These are phyloP conservation scores for Junonia oenone DNA, from an alignment of 2,888 invertebrate genomes.

Conservation along the genomic window DNA sequence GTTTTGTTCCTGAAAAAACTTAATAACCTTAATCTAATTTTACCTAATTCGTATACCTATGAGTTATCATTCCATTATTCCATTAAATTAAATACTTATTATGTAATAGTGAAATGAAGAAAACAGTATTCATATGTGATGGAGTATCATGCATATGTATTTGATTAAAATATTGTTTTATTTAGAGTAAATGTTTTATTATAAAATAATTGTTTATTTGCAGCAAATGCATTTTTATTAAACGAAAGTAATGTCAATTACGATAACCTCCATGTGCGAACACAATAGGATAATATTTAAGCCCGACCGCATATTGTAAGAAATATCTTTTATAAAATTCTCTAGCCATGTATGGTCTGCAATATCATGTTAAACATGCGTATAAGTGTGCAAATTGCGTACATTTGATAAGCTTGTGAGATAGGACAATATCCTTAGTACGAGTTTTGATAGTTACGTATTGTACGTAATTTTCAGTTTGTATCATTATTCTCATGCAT, in stretches of 20 bases:
- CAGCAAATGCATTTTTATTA: background rate
- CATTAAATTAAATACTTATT: constrained; percentile 19
- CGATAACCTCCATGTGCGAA: background rate
- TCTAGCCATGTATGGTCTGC: too few species aligned
- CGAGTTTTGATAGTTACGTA: too few species aligned
- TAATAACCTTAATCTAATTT: background rate
- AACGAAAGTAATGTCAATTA: background rate
- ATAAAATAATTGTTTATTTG: background rate
- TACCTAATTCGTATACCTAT: constrained; percentile 8
- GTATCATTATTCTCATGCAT: too few species aligned
- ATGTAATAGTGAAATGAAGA: background rate
- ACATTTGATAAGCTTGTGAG: too few species aligned
- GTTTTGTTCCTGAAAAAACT: constrained; percentile 6
- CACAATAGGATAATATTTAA: background rate
- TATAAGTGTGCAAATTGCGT: too few species aligned
- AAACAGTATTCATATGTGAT: constrained; percentile 39
- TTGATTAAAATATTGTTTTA: constrained; percentile 12
- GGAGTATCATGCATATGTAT: constrained; percentile 16
- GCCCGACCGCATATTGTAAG: too few species aligned
- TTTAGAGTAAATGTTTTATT: constrained; percentile 11
- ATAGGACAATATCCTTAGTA: too few species aligned
- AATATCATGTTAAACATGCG: too few species aligned
- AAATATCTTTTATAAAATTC: too few species aligned
- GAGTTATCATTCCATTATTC: constrained; percentile 30
- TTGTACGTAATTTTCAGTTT: too few species aligned